Conservation (phyloP, 2,888 invertebrate species). For the Agrochola circellaris region DNA sequence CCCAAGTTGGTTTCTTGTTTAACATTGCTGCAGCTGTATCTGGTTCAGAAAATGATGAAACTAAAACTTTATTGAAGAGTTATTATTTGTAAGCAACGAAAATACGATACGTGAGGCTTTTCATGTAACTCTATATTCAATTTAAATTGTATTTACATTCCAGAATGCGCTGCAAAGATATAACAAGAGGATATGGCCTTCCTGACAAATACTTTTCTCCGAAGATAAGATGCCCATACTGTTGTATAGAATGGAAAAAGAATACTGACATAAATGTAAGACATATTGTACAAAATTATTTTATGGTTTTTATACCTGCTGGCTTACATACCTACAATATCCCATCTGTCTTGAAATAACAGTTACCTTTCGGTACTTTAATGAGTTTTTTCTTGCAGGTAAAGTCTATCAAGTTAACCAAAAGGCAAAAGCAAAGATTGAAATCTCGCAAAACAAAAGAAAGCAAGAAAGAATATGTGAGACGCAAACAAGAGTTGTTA, state of each 20-base stretch:
- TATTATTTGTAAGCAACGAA: conserved; percentile 82
- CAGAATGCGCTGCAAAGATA: conserved; percentile 82
- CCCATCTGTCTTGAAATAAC: not conserved
- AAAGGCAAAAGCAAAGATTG: conserved; percentile 76
- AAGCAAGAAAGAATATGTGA: conserved; percentile 57
- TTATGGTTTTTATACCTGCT: no score
- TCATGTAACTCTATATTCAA: not conserved
- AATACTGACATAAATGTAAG: conserved; percentile 76
- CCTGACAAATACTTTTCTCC: conserved; percentile 82
- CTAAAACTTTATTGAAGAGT: conserved; percentile 77
- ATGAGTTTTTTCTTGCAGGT: conserved; percentile 72
- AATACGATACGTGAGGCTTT: not conserved
- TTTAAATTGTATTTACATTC: conserved; percentile 26
- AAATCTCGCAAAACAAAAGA: conserved; percentile 65
- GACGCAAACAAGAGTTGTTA: conserved; percentile 67
- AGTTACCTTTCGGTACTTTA: no score
- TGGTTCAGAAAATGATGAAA: conserved; percentile 63
- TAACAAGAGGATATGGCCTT: conserved; percentile 78
- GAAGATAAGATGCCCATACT: conserved; percentile 79
- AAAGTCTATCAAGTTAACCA: conserved; percentile 74
- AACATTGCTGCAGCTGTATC: conserved; percentile 76
- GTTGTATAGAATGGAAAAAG: conserved; percentile 81
- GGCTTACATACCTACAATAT: no score
- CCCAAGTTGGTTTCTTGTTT: conserved; percentile 78
- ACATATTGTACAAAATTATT: not conserved